These are phyloP conservation scores for Numenius phaeopus DNA, from an alignment of 2,797 vertebrate genomes.

Conservation along the genomic window DNA sequence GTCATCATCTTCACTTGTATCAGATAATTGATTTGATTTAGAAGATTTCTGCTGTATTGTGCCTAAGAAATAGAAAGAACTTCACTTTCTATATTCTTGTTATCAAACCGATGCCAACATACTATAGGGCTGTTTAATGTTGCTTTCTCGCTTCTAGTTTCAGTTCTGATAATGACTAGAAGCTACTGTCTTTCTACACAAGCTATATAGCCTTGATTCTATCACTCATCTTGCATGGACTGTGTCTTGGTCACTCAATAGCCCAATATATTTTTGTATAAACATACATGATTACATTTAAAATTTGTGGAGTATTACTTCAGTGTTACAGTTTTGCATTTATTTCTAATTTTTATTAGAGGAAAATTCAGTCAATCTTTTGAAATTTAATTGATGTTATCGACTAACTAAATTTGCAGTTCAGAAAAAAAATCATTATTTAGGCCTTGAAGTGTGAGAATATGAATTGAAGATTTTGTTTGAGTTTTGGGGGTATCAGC, in stretches of 20 bases:
- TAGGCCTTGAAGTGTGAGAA: background rate
- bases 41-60: background rate
- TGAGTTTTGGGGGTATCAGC: background rate
- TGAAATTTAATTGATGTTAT: background rate
- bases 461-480: background rate
- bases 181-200: background rate
- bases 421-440: background rate
- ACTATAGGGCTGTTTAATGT: background rate
- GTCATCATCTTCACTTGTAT: background rate
- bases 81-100: background rate
- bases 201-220: background rate
- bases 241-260: background rate
- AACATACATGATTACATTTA: background rate
- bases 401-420: background rate
- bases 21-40: slow-evolving; percentile 11
- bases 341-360: background rate
- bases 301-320: background rate
- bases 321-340: background rate
- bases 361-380: background rate
- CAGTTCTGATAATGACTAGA: background rate
- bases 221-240: background rate
- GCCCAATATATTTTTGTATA: background rate
- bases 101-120: background rate
- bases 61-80: background rate
- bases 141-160: background rate